These are phyloP conservation scores for Spheniscus mendiculus DNA, from an alignment of 2,113 vertebrate genomes.

Conservation along the genomic window DNA sequence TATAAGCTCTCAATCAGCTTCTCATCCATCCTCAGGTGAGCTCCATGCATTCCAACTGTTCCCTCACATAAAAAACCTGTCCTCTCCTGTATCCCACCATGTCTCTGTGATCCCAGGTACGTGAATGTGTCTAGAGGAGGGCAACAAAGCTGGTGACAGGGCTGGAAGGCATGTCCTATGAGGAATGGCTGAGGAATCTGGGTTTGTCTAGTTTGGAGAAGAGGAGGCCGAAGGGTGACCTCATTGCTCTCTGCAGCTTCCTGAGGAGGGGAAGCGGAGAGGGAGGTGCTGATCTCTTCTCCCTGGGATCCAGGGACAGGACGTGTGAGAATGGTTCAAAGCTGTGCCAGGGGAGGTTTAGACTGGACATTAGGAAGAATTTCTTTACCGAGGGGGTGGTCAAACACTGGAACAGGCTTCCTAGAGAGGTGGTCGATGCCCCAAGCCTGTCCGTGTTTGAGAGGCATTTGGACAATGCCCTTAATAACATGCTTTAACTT, in stretches of 20 bases:
- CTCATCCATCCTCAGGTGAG: neutral
- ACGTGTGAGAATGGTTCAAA: fast-evolving
- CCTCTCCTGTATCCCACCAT: neutral
- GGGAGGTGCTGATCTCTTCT: neutral
- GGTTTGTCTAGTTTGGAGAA: neutral
- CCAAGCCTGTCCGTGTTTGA: neutral
- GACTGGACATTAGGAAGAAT: neutral
- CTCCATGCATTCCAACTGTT: neutral
- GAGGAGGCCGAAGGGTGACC: neutral
- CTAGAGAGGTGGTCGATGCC: neutral
- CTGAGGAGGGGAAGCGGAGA: neutral
- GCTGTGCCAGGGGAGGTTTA: neutral
- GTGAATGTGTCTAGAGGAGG: neutral
- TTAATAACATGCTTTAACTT: neutral
- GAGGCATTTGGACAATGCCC: neutral
- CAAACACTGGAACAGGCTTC: neutral
- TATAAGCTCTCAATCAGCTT: neutral
- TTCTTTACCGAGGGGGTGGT: neutral
- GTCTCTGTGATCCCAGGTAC: neutral
- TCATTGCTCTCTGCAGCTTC: neutral
- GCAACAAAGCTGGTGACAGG: neutral
- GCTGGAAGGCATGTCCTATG: neutral
- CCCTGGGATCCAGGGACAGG: neutral
- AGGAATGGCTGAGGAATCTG: neutral
- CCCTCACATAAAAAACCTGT: neutral